These are phyloP conservation scores for Ctenicera cuprea DNA, from an alignment of 2,888 invertebrate genomes.

Conservation along the genomic window DNA sequence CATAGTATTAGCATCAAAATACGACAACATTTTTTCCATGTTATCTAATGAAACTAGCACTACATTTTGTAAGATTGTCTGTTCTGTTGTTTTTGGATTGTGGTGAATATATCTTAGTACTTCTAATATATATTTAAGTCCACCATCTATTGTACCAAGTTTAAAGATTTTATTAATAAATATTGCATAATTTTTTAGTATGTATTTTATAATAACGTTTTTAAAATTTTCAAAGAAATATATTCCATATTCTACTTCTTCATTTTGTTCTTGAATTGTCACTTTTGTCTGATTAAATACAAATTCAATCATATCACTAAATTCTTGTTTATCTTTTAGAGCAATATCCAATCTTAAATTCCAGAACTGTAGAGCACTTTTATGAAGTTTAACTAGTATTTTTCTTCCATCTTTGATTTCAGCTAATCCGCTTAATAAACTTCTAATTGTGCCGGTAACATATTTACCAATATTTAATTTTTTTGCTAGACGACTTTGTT, in stretches of 20 bases:
- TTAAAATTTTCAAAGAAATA: conserved; percentile 65
- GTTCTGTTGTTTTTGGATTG: conserved; percentile 51
- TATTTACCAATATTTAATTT: conserved; percentile 59
- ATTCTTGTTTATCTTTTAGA: conserved; percentile 58
- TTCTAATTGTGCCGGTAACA: conserved; percentile 25
- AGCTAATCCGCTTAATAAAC: conserved; percentile 45
- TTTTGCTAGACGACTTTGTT: conserved; percentile 46
- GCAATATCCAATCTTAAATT: conserved; percentile 59
- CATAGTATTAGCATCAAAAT: conserved; percentile 56
- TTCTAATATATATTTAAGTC: conserved; percentile 42
- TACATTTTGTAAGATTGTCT: conserved; percentile 42
- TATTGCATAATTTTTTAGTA: conserved; percentile 60
- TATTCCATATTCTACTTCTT: conserved; percentile 59
- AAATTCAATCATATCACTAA: conserved; percentile 56
- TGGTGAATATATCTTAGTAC: conserved; percentile 53
- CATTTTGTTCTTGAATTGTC: conserved; percentile 58
- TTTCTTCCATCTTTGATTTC: conserved; percentile 34
- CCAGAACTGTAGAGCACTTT: conserved; percentile 53
- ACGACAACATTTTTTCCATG: conserved; percentile 60
- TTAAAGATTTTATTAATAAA: conserved; percentile 54
- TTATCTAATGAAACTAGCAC: conserved; percentile 53
- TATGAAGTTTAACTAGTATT: conserved; percentile 45
- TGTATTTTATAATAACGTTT: conserved; percentile 58
- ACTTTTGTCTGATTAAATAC: conserved; percentile 58
- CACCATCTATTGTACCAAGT: neutral